These are phyloP conservation scores for Mesoclemmys tuberculata DNA, from an alignment of 2,113 vertebrate species.

Conservation along the genomic window DNA sequence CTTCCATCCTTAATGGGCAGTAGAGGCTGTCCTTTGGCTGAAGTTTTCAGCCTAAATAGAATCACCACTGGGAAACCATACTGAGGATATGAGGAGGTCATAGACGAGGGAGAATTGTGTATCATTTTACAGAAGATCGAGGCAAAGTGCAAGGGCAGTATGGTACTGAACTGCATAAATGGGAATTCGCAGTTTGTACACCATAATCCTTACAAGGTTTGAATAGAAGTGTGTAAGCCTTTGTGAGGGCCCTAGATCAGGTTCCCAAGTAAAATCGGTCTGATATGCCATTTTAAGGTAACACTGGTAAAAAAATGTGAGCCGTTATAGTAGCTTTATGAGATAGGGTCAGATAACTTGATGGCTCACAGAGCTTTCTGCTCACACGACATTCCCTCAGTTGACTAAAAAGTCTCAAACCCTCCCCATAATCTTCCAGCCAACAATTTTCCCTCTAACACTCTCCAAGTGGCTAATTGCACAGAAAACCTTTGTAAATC, in stretches of 20 bases:
- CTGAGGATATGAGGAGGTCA: not conserved
- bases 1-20: rapidly evolving
- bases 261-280: not conserved
- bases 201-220: not conserved
- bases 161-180: not conserved
- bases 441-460: too few relatives aligned
- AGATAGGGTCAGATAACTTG: not conserved
- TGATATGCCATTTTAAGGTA: not conserved
- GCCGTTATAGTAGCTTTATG: not conserved
- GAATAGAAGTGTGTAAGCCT: too few relatives aligned
- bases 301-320: too few relatives aligned
- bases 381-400: not conserved
- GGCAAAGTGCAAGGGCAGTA: not conserved
- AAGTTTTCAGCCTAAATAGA: too few relatives aligned
- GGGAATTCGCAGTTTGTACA: not conserved
- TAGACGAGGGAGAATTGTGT: not conserved
- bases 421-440: not conserved
- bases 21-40: not conserved
- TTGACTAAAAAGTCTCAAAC: not conserved
- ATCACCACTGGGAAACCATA: too few relatives aligned
- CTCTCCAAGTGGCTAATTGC: too few relatives aligned
- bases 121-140: not conserved
- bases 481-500: too few relatives aligned
- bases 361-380: not conserved
- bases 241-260: not conserved